Evolutionary conservation across 2,113 vertebrate genomes (phyloP).

Genomic region (Scolopax mira): DNA sequence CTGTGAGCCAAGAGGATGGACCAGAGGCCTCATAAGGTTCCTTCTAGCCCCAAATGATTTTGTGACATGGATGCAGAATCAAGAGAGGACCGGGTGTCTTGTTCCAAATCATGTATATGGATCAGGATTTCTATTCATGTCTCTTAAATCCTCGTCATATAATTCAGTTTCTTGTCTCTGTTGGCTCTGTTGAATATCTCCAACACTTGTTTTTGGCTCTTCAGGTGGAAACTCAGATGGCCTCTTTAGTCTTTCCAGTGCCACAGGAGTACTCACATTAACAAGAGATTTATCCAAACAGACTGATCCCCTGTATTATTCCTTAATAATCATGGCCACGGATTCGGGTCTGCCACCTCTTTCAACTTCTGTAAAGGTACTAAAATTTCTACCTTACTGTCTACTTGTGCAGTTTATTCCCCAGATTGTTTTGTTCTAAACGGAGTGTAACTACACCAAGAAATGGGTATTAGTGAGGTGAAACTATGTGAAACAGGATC

Average conservation of each 20-base stretch:
- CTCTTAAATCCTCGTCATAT: not conserved
- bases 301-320: not conserved
- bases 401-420: not conserved
- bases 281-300: conserved; percentile 35
- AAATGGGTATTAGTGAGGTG: not conserved
- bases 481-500: not conserved
- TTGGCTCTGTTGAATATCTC: not conserved
- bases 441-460: not conserved
- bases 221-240: conserved; percentile 47
- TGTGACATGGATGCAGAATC: not conserved
- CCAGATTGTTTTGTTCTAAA: not conserved
- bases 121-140: not conserved
- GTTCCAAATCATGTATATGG: not conserved
- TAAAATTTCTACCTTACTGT: not conserved
- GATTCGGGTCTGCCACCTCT: conserved; percentile 33
- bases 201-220: not conserved
- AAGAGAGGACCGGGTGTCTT: not conserved
- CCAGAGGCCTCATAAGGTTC: not conserved
- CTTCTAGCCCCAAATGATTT: not conserved
- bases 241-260: conserved; percentile 46
- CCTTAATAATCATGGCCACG: not conserved
- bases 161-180: not conserved
- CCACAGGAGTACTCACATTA: conserved; percentile 44
- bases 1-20: not conserved
- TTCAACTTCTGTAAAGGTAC: conserved; percentile 57